Evolutionary conservation across 53 echinoderm and acorn worm species (phyloP).

Genomic region (Holothuria leucospilota): DNA sequence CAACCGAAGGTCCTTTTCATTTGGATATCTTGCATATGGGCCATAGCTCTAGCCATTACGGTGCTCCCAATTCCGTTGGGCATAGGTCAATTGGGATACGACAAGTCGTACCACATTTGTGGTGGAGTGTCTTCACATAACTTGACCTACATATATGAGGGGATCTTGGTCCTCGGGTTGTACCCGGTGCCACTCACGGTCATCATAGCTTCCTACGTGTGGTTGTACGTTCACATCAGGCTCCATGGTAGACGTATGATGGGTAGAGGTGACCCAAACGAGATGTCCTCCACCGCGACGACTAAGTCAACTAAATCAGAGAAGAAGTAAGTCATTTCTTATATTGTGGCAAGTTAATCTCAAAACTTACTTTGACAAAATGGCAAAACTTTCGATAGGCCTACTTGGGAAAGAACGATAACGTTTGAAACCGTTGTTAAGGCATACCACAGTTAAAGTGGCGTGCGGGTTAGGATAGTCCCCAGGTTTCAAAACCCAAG

Average conservation of each 20-base stretch:
- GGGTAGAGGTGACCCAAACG: conserved; percentile 30
- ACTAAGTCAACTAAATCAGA: conserved; percentile 31
- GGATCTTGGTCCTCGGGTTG: conserved; percentile 25
- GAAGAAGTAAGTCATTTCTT: conserved; percentile 2
- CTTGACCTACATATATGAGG: conserved; percentile 29
- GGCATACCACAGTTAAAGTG: no score
- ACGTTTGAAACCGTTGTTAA: no score
- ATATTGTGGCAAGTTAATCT: no score
- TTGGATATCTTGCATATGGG: conserved; percentile 77
- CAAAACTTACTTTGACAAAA: no score
- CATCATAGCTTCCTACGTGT: conserved; percentile 25
- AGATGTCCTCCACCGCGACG: conserved; percentile 34
- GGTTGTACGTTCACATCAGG: conserved; percentile 34
- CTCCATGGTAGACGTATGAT: conserved; percentile 39
- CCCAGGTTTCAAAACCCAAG: no score
- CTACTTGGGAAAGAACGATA: no score
- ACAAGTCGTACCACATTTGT: conserved; percentile 61
- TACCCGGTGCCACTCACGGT: conserved; percentile 25
- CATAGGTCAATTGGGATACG: conserved; percentile 60
- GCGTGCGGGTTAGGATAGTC: no score
- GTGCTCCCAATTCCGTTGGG: conserved; percentile 49
- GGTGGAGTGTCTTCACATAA: conserved; percentile 60
- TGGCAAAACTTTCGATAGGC: no score
- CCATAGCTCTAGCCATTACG: conserved; percentile 59
- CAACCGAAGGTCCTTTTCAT: conserved; percentile 62